These are phyloP conservation scores for Allobates femoralis DNA, from an alignment of 2,797 vertebrate genomes.

Conservation along the genomic window DNA sequence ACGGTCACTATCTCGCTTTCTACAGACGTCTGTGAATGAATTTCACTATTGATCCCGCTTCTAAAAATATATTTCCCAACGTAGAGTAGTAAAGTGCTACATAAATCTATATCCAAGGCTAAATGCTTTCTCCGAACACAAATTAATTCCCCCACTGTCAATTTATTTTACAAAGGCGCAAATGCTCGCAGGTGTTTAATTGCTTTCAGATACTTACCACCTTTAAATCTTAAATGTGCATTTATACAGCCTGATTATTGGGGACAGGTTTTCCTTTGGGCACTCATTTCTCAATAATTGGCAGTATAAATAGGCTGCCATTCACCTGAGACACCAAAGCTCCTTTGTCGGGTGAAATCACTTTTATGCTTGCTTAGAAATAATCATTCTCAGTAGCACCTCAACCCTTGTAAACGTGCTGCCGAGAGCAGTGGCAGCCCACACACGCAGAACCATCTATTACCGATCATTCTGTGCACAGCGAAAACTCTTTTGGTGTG, in stretches of 20 bases:
- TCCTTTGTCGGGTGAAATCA: too few relatives aligned
- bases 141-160: not conserved
- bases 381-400: too few relatives aligned
- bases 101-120: slow-evolving; percentile 21
- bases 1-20: not conserved
- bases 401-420: too few relatives aligned
- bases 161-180: slow-evolving; percentile 12
- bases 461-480: too few relatives aligned
- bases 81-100: slow-evolving; percentile 10
- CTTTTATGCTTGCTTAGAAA: too few relatives aligned
- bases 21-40: not conserved
- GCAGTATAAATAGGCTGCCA: too few relatives aligned
- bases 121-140: slow-evolving; percentile 1
- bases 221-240: not conserved
- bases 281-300: too few relatives aligned
- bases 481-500: too few relatives aligned
- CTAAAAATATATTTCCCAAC: slow-evolving; percentile 21
- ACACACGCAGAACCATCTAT: too few relatives aligned
- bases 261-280: too few relatives aligned
- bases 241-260: not conserved
- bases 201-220: not conserved
- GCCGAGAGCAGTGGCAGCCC: too few relatives aligned
- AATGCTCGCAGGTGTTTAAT: not conserved
- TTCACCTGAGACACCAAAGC: too few relatives aligned
- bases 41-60: slow-evolving; percentile 17